Conservation (phyloP, 2,797 vertebrate genomes). For the Typhlichthys eigenmanni region DNA sequence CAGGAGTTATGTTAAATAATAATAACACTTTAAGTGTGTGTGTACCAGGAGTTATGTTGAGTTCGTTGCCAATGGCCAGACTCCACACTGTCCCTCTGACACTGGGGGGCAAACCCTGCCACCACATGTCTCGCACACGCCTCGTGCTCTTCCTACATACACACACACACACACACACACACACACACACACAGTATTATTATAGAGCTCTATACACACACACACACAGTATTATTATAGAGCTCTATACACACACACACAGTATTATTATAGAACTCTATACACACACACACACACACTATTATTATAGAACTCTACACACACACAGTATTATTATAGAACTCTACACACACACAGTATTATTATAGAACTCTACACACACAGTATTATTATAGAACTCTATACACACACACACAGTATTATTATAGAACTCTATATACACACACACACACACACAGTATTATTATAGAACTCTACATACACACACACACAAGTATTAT, state of each 20-base stretch:
- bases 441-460: constrained; percentile 2
- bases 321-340: too few relatives aligned
- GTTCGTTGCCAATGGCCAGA: constrained; percentile 96
- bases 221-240: neutral
- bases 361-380: too few relatives aligned
- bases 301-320: constrained; percentile 39
- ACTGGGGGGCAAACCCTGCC: constrained; percentile 96
- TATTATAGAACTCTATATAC: neutral
- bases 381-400: neutral
- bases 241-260: constrained; percentile 67
- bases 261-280: too few relatives aligned
- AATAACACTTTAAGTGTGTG: neutral
- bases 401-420: neutral
- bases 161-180: constrained; percentile 5
- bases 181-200: constrained; percentile 22
- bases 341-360: neutral
- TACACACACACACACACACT: constrained; percentile 11
- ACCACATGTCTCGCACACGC: constrained; percentile 94
- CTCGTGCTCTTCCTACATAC: neutral
- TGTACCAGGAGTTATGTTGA: constrained; percentile 84
- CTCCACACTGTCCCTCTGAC: constrained; percentile 96
- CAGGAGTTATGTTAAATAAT: constrained; percentile 77
- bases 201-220: constrained; percentile 39
- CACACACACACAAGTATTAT: constrained; percentile 22
- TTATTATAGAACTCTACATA: neutral